These are phyloP conservation scores for Drosophila seclusa DNA, from an alignment of 2,888 invertebrate species.

Conservation along the genomic window DNA sequence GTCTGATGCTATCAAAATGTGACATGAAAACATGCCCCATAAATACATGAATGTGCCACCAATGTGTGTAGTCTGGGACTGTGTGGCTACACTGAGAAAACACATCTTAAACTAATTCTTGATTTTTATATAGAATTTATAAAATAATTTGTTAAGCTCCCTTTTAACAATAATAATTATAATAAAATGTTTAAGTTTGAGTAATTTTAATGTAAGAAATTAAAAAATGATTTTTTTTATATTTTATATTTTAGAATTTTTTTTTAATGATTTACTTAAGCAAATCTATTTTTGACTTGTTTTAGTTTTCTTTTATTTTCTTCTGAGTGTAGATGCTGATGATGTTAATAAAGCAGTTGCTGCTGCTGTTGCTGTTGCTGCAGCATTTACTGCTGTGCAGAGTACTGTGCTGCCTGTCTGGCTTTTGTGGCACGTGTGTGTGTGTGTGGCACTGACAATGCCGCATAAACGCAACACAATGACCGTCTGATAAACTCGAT, in stretches of 20 bases:
- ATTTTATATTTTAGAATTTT: too few species aligned
- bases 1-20: slow-evolving; percentile 53
- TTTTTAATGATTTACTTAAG: background rate
- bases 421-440: slow-evolving; percentile 26
- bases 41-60: slow-evolving; percentile 21
- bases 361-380: slow-evolving; percentile 3
- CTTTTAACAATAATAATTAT: too few species aligned
- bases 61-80: background rate
- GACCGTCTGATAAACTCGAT: slow-evolving; percentile 65
- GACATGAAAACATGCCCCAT: slow-evolving; percentile 57
- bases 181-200: too few species aligned
- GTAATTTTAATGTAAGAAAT: too few species aligned
- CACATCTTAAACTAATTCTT: background rate
- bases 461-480: slow-evolving; percentile 60
- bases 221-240: too few species aligned
- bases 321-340: slow-evolving; percentile 21
- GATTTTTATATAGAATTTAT: background rate
- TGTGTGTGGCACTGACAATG: slow-evolving; percentile 54
- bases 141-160: fast-evolving
- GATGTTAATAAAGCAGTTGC: slow-evolving; percentile 39
- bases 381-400: background rate
- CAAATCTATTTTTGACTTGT: background rate
- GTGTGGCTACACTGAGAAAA: background rate
- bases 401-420: slow-evolving; percentile 13
- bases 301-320: background rate